Evolutionary conservation across 2,888 invertebrate species (phyloP), one percentile per base, ranked within the genome.

Genomic region (Tubulanus polymorphus): DNA sequence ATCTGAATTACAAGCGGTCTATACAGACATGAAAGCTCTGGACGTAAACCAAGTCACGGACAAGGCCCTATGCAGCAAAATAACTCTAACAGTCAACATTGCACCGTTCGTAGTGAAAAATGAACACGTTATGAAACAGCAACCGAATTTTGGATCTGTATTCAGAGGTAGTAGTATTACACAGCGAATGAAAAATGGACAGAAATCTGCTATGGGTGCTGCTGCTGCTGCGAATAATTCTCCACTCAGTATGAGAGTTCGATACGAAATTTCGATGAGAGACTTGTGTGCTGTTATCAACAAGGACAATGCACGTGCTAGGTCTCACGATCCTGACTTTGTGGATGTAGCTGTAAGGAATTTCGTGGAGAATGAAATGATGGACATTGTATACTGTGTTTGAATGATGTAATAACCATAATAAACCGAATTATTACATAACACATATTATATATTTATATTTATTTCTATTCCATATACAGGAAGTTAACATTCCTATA

Each of bases 291-390:
- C 41, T 8, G 41, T 41, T 5, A 41, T 41, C 41, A 41, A 41
- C 41, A 41, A 41, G 23, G 41, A 41, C 41, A 41, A 41, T 41
- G 15, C 41, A 8, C 5, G 41, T 5, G 5, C 41, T 41, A 41
- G 41, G 41, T 41, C 41, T 5, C 41, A 41, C 15, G 41, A 41
- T 15, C 41, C 41, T 5, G 15, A 41, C 15, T 41, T 41, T 41
- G 41, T 41, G 6, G 41, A 15, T 15, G 6, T 41, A 15, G 41
- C 5, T 41, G 41, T 41, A 20, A 5, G 41, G 5, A 41, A 41
- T 41, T 41, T 41, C 23, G 41, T 41, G 6, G 41, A 41, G 6
- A 41, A 18, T 23, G 41, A 41, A 41, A 41, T 41, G 41, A 41
- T 41, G 41, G 41, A 41, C 15, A 5, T 41, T 18, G 41, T 41